These are phyloP conservation scores for Onychomys arenicola DNA, from an alignment of 2,797 vertebrate genomes.

Conservation along the genomic window DNA sequence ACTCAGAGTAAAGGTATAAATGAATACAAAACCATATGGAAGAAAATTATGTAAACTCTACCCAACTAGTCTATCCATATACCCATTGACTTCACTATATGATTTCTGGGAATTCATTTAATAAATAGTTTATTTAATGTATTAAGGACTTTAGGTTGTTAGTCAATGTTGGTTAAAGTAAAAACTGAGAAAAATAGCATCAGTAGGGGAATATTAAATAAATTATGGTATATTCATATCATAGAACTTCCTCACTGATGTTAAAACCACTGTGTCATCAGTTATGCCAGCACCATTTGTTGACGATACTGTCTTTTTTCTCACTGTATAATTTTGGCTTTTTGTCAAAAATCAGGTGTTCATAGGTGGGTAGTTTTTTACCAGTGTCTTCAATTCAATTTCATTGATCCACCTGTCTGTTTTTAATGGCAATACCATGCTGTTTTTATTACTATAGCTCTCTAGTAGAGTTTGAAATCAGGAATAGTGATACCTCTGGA, in stretches of 20 bases:
- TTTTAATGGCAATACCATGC: not conserved
- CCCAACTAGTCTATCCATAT: not conserved
- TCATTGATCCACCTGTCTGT: not conserved
- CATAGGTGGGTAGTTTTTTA: not conserved
- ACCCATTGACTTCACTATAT: slow-evolving; percentile 10
- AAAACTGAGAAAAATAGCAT: slow-evolving; percentile 27
- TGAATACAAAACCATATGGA: not conserved
- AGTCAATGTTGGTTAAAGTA: slow-evolving; percentile 8
- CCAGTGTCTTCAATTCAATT: not conserved
- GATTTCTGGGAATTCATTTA: not conserved
- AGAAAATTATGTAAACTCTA: slow-evolving; percentile 22
- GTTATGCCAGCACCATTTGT: not conserved
- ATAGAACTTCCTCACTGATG: not conserved
- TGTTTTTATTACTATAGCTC: not conserved
- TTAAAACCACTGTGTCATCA: not conserved
- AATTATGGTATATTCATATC: not conserved
- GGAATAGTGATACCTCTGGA: not conserved
- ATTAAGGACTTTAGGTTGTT: slow-evolving; percentile 12
- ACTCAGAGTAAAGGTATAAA: not conserved
- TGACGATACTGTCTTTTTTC: not conserved
- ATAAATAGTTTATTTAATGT: not conserved
- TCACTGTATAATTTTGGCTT: not conserved
- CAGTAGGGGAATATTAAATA: slow-evolving; percentile 45
- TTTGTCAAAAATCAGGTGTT: not conserved
- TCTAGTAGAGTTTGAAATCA: not conserved